Percentiles rank a stretch among this genome's conserved stretches.
Evolutionary conservation across 2,888 invertebrate genomes (phyloP).

Genomic region (Hemithea aestivaria): DNA sequence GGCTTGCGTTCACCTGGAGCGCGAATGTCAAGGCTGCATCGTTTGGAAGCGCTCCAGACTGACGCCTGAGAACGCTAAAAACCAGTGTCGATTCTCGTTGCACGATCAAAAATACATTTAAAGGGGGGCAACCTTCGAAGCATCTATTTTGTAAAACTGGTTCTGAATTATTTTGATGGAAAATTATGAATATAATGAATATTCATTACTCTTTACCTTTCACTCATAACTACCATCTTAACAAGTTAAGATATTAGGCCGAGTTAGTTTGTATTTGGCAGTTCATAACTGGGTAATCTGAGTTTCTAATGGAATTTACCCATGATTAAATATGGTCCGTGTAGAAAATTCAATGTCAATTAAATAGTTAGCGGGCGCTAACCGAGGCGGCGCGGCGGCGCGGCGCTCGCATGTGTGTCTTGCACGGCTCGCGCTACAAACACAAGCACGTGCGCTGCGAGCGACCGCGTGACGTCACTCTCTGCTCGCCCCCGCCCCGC

Average conservation of each 20-base stretch:
- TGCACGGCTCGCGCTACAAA: slow-evolving; percentile 64
- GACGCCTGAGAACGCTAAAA: slow-evolving; percentile 25
- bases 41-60: slow-evolving; percentile 68
- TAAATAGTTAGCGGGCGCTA: slow-evolving; percentile 45
- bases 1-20: slow-evolving; percentile 60
- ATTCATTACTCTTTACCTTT: no score
- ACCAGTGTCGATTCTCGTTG: slow-evolving; percentile 6
- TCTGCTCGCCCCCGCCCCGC: slow-evolving; percentile 60
- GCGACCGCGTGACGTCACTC: slow-evolving; percentile 63
- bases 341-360: slow-evolving; percentile 51
- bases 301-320: slow-evolving; percentile 3
- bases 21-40: slow-evolving; percentile 72
- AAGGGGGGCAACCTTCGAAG: slow-evolving; percentile 1
- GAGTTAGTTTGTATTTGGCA: no score
- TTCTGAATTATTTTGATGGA: no score
- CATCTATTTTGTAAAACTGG: no score
- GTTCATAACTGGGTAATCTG: background rate
- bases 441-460: slow-evolving; percentile 72
- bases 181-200: no score
- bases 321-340: slow-evolving; percentile 25
- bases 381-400: slow-evolving; percentile 32
- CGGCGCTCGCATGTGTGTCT: slow-evolving; percentile 60
- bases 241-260: no score
- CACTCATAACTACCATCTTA: no score
- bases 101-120: slow-evolving; percentile 4